These are phyloP conservation scores for Anolis carolinensis DNA, from an alignment of 2,113 vertebrate species.

Conservation along the genomic window DNA sequence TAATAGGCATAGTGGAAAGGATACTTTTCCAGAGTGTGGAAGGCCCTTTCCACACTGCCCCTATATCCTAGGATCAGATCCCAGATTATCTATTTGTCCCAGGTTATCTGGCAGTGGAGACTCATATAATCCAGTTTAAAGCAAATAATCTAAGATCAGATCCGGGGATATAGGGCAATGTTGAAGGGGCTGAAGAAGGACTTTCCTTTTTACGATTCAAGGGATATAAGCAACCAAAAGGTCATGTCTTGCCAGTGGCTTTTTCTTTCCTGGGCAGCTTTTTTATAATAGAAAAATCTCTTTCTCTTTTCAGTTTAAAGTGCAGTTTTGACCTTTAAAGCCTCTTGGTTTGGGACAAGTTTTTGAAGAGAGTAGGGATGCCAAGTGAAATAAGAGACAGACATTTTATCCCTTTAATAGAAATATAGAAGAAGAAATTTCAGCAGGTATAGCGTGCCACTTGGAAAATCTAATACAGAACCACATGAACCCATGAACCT, in stretches of 20 bases:
- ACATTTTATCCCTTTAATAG: too few relatives aligned
- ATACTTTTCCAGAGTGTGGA: neutral
- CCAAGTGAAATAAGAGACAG: too few relatives aligned
- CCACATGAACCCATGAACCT: neutral
- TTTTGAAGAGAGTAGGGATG: neutral
- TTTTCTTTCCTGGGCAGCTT: neutral
- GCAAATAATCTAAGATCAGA: too few relatives aligned
- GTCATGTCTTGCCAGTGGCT: neutral
- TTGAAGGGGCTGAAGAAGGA: too few relatives aligned
- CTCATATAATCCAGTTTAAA: too few relatives aligned
- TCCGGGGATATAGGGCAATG: too few relatives aligned
- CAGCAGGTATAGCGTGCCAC: too few relatives aligned
- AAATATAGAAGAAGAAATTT: too few relatives aligned
- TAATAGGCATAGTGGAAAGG: neutral
- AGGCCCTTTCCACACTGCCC: too few relatives aligned
- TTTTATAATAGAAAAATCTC: neutral
- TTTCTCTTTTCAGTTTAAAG: neutral
- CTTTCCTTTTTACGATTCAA: neutral
- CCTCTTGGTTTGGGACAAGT: neutral
- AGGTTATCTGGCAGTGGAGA: too few relatives aligned
- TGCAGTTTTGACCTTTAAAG: conserved; percentile 1
- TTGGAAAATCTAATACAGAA: neutral
- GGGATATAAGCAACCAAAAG: neutral
- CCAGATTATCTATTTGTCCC: too few relatives aligned
- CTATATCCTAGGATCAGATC: too few relatives aligned